Evolutionary conservation across 2,888 invertebrate genomes (phyloP), one percentile per base, ranked within the genome.

Genomic region (Onthophagus sagittarius): DNA sequence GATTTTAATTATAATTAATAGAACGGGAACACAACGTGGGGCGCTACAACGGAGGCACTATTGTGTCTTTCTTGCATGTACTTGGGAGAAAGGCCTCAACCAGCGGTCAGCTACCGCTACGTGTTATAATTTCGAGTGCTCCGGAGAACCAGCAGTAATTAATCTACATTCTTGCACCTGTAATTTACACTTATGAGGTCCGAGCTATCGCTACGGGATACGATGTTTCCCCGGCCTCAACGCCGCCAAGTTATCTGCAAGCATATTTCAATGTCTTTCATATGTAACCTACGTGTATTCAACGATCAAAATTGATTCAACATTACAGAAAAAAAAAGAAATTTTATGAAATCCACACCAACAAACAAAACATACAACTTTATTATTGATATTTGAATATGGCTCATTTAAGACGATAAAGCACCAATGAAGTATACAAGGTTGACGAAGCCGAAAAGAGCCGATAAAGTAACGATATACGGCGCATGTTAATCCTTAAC

Each of bases 161-260:
- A 81, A 81, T 81, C 80, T 80, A 80, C 80, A 81, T 81, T 81
- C 81, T 81, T 80, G 80, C 80, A 80, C 80, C 79, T 81, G 81
- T 80, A 81, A 81, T 81, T 81, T 81, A 80, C 81, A 81, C 81
- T 80, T 80, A 76, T 76, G 75, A 77, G 78, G 80, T 79, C 79
- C 80, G 79, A 76, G 79, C 76, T 75, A 76, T 69, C 67, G 67
- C 67, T 23, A 32, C 15, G 31, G 31, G 31, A 32, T 53, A 53
- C 39, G 39, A 53, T 9, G 39, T 53, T 53, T 53, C 39, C 39
- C 6, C 39, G 39, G 11, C 39, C 39, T 11, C 39, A 11, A 7
- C 39, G 11, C 39, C 39, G 39, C 39, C 39, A 53, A 53, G 4
- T 53, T 53, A 53, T 53, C 39, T 53, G 39, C 39, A 53, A 53